A percentile compares a stretch with the other conserved stretches of the same genome.
phyloP scores from a whole-genome alignment of 2,113 vertebrate species.

The Azemiops feae region DNA sequence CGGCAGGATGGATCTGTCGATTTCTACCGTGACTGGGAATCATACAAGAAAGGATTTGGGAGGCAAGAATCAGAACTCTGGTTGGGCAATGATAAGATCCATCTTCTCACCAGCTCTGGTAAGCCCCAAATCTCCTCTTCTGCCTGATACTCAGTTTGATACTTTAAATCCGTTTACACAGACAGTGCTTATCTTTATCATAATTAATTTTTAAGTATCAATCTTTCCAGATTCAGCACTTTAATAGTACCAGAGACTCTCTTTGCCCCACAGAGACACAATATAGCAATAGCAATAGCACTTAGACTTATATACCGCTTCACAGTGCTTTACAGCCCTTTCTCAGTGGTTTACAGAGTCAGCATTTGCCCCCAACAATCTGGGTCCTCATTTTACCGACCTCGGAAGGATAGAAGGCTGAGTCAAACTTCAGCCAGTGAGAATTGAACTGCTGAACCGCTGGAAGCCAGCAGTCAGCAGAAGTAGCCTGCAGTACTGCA shows the following conservation, averaged over 20 bases:
- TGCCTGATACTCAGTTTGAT: background rate
- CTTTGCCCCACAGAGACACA: background rate
- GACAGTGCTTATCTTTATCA: background rate
- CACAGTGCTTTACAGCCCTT: too few relatives aligned
- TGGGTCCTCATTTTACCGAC: too few relatives aligned
- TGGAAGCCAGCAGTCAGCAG: too few relatives aligned
- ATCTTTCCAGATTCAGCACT: background rate
- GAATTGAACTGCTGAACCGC: too few relatives aligned
- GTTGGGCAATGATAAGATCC: conserved; percentile 30
- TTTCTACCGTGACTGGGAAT: conserved; percentile 46
- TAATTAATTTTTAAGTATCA: background rate
- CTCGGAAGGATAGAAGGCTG: too few relatives aligned
- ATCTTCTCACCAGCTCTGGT: conserved; percentile 21
- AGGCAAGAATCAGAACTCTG: conserved; percentile 31
- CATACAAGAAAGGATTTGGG: conserved; percentile 56
- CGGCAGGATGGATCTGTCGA: conserved; percentile 39
- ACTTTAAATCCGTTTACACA: background rate
- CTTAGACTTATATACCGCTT: too few relatives aligned
- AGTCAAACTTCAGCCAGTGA: too few relatives aligned
- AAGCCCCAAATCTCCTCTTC: background rate
- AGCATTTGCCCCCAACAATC: too few relatives aligned
- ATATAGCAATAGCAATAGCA: too few relatives aligned
- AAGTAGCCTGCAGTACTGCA: too few relatives aligned
- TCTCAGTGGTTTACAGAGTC: too few relatives aligned
- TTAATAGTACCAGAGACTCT: background rate